These are phyloP conservation scores for Atlantisia rogersi DNA, from an alignment of 2,113 vertebrate genomes.

Conservation along the genomic window DNA sequence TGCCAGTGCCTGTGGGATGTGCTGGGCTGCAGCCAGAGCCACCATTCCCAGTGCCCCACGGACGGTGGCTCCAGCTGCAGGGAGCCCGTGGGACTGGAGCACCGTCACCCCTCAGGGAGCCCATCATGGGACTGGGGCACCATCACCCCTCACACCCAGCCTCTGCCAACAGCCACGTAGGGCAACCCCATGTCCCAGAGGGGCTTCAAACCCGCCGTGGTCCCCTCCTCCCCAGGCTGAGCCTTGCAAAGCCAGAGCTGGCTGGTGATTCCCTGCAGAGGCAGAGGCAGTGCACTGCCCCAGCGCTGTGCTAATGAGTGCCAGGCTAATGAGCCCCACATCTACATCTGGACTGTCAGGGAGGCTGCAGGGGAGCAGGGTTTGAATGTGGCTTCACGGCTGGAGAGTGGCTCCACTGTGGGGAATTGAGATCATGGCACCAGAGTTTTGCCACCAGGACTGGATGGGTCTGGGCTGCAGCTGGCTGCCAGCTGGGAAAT, in stretches of 20 bases:
- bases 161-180: background rate
- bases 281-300: background rate
- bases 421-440: accelerated
- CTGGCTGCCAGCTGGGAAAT: background rate
- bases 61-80: background rate
- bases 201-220: accelerated
- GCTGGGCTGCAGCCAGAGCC: no score
- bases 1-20: no score
- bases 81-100: background rate
- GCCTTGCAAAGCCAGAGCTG: background rate
- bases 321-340: background rate
- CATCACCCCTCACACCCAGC: background rate
- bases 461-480: background rate
- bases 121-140: background rate
- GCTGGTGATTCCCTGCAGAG: no score
- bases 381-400: accelerated
- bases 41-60: background rate
- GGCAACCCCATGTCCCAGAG: background rate
- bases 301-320: background rate
- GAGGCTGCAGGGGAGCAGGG: background rate
- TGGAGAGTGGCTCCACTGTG: background rate
- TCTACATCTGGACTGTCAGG: background rate
- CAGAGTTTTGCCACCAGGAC: background rate
- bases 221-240: background rate
- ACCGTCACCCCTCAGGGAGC: background rate